A percentile compares a stretch with the other conserved stretches of the same genome.
Conservation (phyloP, 2,888 invertebrate species). For the Heliconius sara region DNA sequence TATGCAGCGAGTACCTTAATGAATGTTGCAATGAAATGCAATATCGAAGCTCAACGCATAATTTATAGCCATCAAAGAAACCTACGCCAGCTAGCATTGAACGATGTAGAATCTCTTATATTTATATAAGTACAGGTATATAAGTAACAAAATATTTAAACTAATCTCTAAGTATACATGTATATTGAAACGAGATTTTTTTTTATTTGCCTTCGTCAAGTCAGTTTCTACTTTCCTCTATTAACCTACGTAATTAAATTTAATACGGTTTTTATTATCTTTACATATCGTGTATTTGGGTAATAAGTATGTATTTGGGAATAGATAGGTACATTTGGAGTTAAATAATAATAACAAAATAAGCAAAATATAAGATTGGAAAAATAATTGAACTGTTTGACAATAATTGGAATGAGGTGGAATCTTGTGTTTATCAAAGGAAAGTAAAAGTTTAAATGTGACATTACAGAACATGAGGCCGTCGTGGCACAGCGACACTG, state of each 20-base stretch:
- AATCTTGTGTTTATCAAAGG: too few relatives aligned
- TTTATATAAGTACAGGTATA: not conserved
- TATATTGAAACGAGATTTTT: too few relatives aligned
- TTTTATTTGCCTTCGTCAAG: slow-evolving; percentile 8
- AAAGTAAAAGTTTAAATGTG: too few relatives aligned
- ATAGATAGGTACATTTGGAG: too few relatives aligned
- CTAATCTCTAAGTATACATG: not conserved
- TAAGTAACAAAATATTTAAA: not conserved
- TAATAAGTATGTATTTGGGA: not conserved
- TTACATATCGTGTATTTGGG: not conserved
- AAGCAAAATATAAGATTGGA: not conserved
- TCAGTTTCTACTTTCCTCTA: slow-evolving; percentile 9
- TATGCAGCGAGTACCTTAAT: slow-evolving; percentile 41
- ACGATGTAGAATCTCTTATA: not conserved
- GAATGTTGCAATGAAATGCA: slow-evolving; percentile 38
- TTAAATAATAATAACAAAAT: too few relatives aligned
- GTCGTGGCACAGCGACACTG: too few relatives aligned
- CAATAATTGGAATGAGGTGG: too few relatives aligned
- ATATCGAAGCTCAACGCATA: slow-evolving; percentile 38
- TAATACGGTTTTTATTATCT: not conserved
- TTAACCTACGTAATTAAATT: not conserved
- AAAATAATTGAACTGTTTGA: not conserved
- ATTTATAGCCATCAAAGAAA: slow-evolving; percentile 35
- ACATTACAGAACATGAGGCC: too few relatives aligned
- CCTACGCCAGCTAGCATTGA: slow-evolving; percentile 5